Conservation (phyloP, 2,797 vertebrate species). For the Cossypha niveicapilla region DNA sequence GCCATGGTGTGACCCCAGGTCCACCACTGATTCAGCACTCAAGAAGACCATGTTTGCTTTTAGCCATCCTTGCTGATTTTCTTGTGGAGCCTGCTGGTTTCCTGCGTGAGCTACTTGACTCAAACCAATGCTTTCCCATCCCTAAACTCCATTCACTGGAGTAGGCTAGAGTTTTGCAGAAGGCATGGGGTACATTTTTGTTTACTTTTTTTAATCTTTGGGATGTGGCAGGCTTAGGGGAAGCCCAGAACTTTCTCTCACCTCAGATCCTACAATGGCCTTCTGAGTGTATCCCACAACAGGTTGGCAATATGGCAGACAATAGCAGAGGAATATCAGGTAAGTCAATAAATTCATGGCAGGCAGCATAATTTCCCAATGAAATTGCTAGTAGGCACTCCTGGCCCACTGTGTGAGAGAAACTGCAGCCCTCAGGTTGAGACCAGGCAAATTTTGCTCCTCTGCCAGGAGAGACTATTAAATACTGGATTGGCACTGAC, state of each 20-base stretch:
- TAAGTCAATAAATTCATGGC: neutral
- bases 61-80: neutral
- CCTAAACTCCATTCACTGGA: neutral
- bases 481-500: neutral
- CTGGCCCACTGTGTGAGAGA: neutral
- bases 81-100: neutral
- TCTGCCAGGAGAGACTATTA: neutral
- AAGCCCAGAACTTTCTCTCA: neutral
- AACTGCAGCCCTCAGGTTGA: neutral
- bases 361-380: neutral
- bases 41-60: neutral
- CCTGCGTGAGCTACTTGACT: neutral
- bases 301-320: neutral
- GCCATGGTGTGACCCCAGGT: neutral
- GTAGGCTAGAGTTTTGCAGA: neutral
- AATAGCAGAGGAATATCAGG: neutral
- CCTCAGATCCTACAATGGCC: neutral
- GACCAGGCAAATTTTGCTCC: neutral
- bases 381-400: neutral
- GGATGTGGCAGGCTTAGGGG: neutral
- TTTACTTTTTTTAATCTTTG: neutral
- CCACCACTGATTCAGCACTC: neutral
- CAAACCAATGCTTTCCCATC: accelerated
- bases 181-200: accelerated
- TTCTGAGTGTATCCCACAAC: neutral